Base-by-base conservation (phyloP, 2,797 vertebrate species). In the Cossypha caffra region DNA sequence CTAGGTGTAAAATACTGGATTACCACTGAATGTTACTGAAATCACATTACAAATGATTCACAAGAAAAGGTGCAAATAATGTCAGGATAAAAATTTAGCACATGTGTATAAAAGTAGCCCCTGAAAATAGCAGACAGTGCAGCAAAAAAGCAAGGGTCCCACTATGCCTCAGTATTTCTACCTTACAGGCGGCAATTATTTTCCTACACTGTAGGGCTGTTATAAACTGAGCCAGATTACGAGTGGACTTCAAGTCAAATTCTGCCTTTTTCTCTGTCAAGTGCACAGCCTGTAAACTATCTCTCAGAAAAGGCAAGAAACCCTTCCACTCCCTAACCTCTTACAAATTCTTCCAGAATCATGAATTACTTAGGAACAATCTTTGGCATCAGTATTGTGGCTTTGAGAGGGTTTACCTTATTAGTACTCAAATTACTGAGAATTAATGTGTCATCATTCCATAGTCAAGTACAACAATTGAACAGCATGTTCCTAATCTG, bases 171-270 rank as follows among this genome's bases (percentile, higher is more conserved):
- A 75, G 47, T 45, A 62, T 40, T 85, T 51, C 59, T 51, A 57
- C 55, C 68, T 88, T 82, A 89, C 45, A 95, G 78, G 48, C 26
- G 83, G 28, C 68, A 95, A 69, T 52, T 91, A 77, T 80, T 93
- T 83, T 88, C 64, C 72, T 73, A 26, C 45, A 25, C 64, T 83
- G 35, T 38, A 76, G 88, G 42, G 61, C 61, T 71, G 40, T 86
- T 86, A 83, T 72, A 86, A 90, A 66, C 4, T 6, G 48, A 93
- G 58, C 31, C 76, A 93, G 86, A 92, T 72, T 72, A 78, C 26
- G 37, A 93, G 25, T 3, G 4, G 88, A n/a, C 66, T 93, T 83
- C 59, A 85, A 89, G 81, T 91, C 48, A 94, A 91, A 86, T 91
- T 71, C 51, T 1, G 0, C 31, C 57, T 64, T 85, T 77, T 91